Conservation (phyloP, 2,797 vertebrate genomes). For the Periparus ater region DNA sequence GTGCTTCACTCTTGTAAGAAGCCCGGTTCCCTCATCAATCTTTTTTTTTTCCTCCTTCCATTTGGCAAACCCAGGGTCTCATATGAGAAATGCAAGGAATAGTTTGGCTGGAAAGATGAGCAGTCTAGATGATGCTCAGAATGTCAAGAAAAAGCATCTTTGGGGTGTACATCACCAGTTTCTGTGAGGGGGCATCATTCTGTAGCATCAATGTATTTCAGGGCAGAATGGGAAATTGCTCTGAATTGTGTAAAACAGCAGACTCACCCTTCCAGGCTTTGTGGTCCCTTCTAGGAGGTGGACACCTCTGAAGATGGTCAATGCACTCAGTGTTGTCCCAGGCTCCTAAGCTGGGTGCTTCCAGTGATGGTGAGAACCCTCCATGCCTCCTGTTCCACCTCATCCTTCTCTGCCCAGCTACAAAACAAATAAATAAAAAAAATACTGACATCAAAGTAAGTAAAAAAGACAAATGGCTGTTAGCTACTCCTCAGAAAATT, state of each 20-base stretch:
- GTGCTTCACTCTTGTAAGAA: background rate
- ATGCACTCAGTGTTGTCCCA: background rate
- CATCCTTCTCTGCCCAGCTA: background rate
- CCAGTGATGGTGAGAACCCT: background rate
- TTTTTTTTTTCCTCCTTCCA: background rate
- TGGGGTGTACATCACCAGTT: background rate
- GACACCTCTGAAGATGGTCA: background rate
- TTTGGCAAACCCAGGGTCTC: background rate
- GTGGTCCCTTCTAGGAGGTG: background rate
- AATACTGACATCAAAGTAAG: background rate
- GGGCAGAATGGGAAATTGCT: background rate
- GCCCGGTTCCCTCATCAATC: background rate
- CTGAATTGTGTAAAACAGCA: background rate
- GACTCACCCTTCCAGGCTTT: background rate
- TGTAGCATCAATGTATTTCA: background rate
- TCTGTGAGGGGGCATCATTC: background rate
- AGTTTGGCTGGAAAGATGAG: background rate
- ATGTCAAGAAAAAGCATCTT: background rate
- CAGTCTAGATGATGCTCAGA: background rate
- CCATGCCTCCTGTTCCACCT: background rate
- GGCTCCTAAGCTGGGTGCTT: background rate
- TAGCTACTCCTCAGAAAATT: background rate
- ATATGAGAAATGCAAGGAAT: background rate
- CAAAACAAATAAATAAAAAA: background rate
- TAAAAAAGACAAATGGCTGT: background rate